These are phyloP conservation scores for Anomalospiza imberbis DNA, from an alignment of 2,797 vertebrate genomes.

Conservation along the genomic window DNA sequence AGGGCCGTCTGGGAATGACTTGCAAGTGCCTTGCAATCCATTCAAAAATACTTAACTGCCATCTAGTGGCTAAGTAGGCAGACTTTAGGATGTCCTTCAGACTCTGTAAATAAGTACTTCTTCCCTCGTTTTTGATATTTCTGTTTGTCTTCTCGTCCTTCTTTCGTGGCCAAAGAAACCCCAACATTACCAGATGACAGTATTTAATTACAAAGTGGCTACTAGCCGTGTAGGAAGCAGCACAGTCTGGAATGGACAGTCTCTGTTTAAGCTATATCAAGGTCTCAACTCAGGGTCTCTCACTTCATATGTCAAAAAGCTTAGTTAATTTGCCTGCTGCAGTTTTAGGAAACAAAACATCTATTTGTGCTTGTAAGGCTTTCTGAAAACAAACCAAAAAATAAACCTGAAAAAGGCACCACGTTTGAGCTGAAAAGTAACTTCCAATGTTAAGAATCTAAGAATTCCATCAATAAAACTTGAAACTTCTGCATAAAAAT, in stretches of 20 bases:
- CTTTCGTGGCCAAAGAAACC: background rate
- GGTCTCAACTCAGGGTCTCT: background rate
- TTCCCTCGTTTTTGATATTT: background rate
- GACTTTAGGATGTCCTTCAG: background rate
- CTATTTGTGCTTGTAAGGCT: background rate
- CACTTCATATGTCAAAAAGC: background rate
- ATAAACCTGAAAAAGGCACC: background rate
- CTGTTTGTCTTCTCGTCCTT: background rate
- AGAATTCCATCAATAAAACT: background rate
- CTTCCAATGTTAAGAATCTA: background rate
- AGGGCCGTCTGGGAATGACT: background rate
- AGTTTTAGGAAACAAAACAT: background rate
- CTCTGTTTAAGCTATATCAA: background rate
- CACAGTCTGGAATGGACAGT: background rate
- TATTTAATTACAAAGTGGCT: background rate
- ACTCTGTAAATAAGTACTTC: background rate
- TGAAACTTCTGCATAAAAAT: background rate
- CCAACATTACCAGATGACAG: background rate
- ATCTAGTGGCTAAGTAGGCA: constrained; percentile 52
- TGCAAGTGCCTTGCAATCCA: accelerated
- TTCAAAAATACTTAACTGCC: constrained; percentile 61
- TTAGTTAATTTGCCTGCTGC: background rate
- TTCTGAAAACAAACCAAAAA: background rate
- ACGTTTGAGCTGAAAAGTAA: background rate
- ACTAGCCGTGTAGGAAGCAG: background rate